A percentile compares a stretch with the other conserved stretches of the same genome.
Evolutionary conservation across 2,888 invertebrate genomes (phyloP).

Genomic region (Hemicrepidius hirtus): DNA sequence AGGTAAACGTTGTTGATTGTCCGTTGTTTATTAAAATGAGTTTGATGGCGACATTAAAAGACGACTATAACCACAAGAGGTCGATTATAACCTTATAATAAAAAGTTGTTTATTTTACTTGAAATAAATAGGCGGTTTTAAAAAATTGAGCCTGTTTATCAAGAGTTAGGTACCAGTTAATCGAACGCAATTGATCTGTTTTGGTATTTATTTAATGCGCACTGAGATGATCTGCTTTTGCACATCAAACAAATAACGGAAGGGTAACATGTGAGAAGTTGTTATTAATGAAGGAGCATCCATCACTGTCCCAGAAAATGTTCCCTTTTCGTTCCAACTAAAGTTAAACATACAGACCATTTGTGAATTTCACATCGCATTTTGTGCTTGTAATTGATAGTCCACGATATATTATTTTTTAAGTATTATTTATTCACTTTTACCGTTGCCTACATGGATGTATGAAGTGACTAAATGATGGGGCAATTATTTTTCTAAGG

Average conservation of each 20-base stretch:
- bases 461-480: constrained; percentile 33
- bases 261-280: constrained; percentile 39
- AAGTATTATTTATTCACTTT: constrained; percentile 43
- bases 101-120: constrained; percentile 18
- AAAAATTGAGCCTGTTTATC: constrained; percentile 22
- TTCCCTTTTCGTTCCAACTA: constrained; percentile 59
- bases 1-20: constrained; percentile 37
- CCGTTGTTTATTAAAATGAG: constrained; percentile 31
- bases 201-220: neutral
- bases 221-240: constrained; percentile 23
- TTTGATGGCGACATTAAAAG: constrained; percentile 38
- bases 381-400: constrained; percentile 57
- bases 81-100: constrained; percentile 16
- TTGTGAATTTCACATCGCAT: constrained; percentile 61
- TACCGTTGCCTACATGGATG: constrained; percentile 31
- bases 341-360: constrained; percentile 64
- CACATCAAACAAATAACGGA: constrained; percentile 40
- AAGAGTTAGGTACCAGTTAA: constrained; percentile 9
- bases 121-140: constrained; percentile 7
- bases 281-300: constrained; percentile 63
- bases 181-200: constrained; percentile 10
- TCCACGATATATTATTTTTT: constrained; percentile 52
- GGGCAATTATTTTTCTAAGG: constrained; percentile 26
- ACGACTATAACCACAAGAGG: constrained; percentile 11
- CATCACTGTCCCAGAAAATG: constrained; percentile 62